These are phyloP conservation scores for Ciconia maguari DNA, from an alignment of 2,113 vertebrate genomes.

Conservation along the genomic window DNA sequence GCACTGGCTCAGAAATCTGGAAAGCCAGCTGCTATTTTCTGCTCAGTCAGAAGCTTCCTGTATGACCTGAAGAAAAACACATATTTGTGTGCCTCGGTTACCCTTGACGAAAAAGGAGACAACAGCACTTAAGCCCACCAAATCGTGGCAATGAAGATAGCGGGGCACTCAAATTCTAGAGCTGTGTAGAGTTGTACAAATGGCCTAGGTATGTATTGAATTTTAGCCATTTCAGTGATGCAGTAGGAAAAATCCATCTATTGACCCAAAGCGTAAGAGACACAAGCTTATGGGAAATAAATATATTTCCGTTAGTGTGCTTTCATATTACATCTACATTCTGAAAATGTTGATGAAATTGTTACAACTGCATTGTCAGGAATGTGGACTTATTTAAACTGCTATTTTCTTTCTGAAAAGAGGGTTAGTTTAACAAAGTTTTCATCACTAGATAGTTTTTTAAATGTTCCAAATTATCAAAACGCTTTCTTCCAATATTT, in stretches of 20 bases:
- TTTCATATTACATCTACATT: neutral
- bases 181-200: neutral
- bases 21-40: neutral
- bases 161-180: neutral
- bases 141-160: neutral
- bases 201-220: neutral
- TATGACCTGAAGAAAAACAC: accelerated
- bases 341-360: neutral
- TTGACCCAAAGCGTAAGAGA: neutral
- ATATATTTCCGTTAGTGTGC: neutral
- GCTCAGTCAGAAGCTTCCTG: neutral
- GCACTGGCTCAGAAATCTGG: neutral
- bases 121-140: neutral
- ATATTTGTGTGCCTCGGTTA: neutral
- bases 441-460: neutral
- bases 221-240: neutral
- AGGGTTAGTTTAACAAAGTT: neutral
- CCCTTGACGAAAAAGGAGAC: neutral
- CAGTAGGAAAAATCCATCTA: neutral
- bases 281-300: neutral
- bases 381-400: neutral
- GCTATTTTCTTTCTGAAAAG: neutral
- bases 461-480: neutral
- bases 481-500: neutral
- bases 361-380: neutral